Evolutionary conservation across 1,140 invertebrate species (phyloP).

Genomic region (Drosophila watanabei): DNA sequence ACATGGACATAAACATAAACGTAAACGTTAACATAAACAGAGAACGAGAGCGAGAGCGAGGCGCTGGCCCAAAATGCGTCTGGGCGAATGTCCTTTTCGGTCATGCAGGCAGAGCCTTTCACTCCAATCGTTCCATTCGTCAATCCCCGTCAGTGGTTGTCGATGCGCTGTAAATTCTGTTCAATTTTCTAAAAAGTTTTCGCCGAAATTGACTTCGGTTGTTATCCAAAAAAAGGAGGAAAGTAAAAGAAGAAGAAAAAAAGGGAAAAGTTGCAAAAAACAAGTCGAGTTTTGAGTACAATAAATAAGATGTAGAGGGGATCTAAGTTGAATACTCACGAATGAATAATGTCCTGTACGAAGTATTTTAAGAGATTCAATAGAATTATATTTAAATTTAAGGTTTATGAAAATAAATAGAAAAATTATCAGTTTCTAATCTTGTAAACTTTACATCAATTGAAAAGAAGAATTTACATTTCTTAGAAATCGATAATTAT

Average conservation of each 20-base stretch:
- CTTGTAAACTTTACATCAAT: neutral
- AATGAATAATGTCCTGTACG: neutral
- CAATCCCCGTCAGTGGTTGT: slow-evolving; percentile 53
- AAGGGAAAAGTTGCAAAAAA: slow-evolving; percentile 31
- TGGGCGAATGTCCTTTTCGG: slow-evolving; percentile 73
- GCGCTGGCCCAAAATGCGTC: slow-evolving; percentile 56
- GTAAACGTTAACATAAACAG: slow-evolving; percentile 45
- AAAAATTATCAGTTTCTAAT: neutral
- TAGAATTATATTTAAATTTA: neutral
- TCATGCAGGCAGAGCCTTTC: slow-evolving; percentile 52
- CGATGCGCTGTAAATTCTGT: slow-evolving; percentile 73
- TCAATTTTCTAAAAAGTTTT: slow-evolving; percentile 83
- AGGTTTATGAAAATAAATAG: too few species aligned
- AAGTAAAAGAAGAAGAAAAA: neutral
- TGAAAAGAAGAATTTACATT: neutral
- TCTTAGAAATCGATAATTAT: neutral
- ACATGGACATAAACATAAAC: slow-evolving; percentile 78
- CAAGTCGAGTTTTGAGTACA: slow-evolving; percentile 37
- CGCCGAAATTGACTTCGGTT: slow-evolving; percentile 62
- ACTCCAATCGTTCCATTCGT: slow-evolving; percentile 43
- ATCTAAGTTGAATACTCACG: neutral
- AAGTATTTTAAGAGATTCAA: neutral
- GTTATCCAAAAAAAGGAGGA: slow-evolving; percentile 27
- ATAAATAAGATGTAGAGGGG: slow-evolving; percentile 53
- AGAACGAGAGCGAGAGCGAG: slow-evolving; percentile 3